phyloP scores from a whole-genome alignment of 2,888 invertebrate species.

The Chrysolina haemoptera region DNA sequence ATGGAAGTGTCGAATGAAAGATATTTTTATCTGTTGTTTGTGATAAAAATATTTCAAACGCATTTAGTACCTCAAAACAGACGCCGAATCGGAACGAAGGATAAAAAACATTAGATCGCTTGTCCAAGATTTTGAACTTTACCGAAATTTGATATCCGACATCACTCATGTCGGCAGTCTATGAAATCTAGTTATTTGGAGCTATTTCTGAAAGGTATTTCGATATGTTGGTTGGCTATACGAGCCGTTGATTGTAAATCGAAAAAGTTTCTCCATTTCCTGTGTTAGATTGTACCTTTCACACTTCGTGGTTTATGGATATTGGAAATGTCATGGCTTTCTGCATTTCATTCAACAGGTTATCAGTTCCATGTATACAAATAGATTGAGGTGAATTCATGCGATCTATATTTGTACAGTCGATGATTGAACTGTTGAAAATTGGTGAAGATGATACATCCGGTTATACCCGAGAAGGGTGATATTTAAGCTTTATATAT shows the following conservation, averaged over 20 bases:
- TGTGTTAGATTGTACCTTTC: slow-evolving; percentile 5
- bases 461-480: too few species aligned
- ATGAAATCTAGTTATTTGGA: neutral
- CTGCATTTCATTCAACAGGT: neutral
- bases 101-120: neutral
- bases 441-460: neutral
- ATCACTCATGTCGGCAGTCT: neutral
- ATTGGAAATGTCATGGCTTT: slow-evolving; percentile 5
- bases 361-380: neutral
- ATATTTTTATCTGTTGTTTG: slow-evolving; percentile 12
- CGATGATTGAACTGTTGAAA: neutral
- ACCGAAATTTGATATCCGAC: slow-evolving; percentile 6
- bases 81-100: slow-evolving; percentile 1
- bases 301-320: neutral
- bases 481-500: too few species aligned
- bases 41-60: neutral
- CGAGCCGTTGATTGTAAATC: slow-evolving; percentile 2
- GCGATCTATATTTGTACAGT: too few species aligned
- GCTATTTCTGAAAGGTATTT: slow-evolving; percentile 17
- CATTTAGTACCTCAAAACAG: neutral
- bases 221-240: neutral
- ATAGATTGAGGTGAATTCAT: too few species aligned
- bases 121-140: neutral
- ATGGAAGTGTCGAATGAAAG: neutral
- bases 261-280: slow-evolving; percentile 17